Evolutionary conservation across 2,797 vertebrate species (phyloP), one percentile per base, ranked within the genome.

Genomic region (Acridotheres tristis): DNA sequence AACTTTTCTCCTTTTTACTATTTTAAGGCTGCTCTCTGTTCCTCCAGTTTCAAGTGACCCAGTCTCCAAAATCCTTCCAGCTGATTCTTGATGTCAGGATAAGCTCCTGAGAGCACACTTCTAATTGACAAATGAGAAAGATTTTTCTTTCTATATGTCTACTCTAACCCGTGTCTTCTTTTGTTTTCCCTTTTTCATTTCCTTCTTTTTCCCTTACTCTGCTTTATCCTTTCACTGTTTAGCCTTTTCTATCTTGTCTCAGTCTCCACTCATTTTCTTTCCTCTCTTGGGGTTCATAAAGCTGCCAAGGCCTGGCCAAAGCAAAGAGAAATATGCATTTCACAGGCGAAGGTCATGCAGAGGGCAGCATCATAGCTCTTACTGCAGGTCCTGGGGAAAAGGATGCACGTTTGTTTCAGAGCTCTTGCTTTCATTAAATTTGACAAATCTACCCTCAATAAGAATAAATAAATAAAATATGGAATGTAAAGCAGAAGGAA

Each of bases 281-380:
- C n/a, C 34, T 85, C 96, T 95, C 96, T 68, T 75, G 91, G 65
- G 91, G 36, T 92, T 88, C 85, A 82, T 96, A 96, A 96, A 96
- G 58, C 93, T 96, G 94, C 92, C 93, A 94, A 88, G 89, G 63
- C 32, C 50, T 90, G 93, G 82, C 82, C 83, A 84, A 85, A 85
- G 87, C 53, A 88, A 72, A 85, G 77, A 93, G 89, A 96, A 96
- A 84, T 93, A 88, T 25, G 30, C 50, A 40, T 94, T 96, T 96
- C 81, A 69, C 79, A 91, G 68, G 15, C 23, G 0, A 88, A 89
- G 94, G 94, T 96, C 88, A 30, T 16, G 58, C 29, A 47, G 73
- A 91, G 95, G 95, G 55, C 95, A 96, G 30, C 73, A 51, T 34
- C 65, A 8, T 12, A 16, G 89, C 34, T 95, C 73, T 84, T 55